Conservation (phyloP, 2,113 vertebrate genomes). For the Mus pahari region DNA sequence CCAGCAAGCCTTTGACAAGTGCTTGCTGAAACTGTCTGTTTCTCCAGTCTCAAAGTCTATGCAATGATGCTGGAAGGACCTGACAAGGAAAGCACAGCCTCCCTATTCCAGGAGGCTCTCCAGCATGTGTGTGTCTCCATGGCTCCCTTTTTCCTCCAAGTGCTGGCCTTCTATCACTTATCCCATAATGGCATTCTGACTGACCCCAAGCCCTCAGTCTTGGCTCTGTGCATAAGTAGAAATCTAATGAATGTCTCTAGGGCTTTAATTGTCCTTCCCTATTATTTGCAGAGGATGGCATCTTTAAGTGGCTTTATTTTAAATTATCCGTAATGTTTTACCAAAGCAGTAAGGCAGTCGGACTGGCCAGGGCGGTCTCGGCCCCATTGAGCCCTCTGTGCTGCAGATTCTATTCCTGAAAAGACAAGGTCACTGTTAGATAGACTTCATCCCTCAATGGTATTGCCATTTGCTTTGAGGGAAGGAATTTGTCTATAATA, state of each 20-base stretch:
- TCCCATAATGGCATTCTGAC: constrained; percentile 2
- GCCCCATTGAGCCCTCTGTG: background rate
- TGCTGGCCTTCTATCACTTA: constrained; percentile 46
- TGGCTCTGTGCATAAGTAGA: constrained; percentile 53
- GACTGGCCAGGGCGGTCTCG: background rate
- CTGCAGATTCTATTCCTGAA: background rate
- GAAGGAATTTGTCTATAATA: background rate
- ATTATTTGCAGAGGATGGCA: constrained; percentile 69
- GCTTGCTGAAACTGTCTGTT: background rate
- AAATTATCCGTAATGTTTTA: constrained; percentile 49
- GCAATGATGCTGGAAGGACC: constrained; percentile 61
- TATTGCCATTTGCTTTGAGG: background rate
- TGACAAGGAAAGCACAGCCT: constrained; percentile 67
- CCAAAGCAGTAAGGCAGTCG: constrained; percentile 5
- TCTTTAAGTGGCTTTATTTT: constrained; percentile 53
- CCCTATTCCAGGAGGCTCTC: background rate
- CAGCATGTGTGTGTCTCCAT: background rate
- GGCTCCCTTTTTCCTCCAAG: background rate
- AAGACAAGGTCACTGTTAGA: background rate
- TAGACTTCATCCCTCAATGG: background rate
- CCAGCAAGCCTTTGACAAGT: background rate
- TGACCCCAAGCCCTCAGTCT: constrained; percentile 36
- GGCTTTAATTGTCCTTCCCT: constrained; percentile 70
- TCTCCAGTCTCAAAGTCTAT: constrained; percentile 18
- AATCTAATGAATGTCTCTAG: constrained; percentile 79